A percentile compares a stretch with the other conserved stretches of the same genome.
phyloP scores from a whole-genome alignment of 2,797 vertebrate genomes.

The Enteromius treurensis region DNA sequence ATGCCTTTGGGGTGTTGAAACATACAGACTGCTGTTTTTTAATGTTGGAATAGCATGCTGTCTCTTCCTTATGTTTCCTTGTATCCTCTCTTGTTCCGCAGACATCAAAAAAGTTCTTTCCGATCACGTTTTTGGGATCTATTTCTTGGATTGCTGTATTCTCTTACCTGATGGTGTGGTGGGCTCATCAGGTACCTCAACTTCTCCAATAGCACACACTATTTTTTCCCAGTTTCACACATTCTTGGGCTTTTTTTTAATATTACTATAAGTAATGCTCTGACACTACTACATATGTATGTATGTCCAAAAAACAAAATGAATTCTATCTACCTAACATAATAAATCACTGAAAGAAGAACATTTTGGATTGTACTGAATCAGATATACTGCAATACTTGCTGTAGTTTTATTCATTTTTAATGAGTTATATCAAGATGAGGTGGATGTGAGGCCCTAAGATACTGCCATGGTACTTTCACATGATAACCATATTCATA shows the following conservation, averaged over 20 bases:
- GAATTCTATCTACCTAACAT: neutral
- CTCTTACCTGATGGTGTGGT: constrained; percentile 99
- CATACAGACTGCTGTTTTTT: neutral
- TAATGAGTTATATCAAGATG: neutral
- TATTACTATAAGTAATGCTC: neutral
- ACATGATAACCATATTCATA: neutral
- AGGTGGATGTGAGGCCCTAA: neutral
- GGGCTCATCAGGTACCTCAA: constrained; percentile 88
- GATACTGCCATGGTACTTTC: neutral
- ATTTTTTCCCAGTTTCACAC: neutral
- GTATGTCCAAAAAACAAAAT: neutral
- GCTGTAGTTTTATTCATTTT: neutral
- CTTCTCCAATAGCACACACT: neutral
- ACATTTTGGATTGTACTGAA: neutral
- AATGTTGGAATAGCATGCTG: neutral
- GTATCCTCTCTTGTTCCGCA: constrained; percentile 64
- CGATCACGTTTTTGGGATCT: constrained; percentile 90
- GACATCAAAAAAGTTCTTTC: constrained; percentile 86
- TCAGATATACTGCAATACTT: neutral
- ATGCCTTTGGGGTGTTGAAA: neutral
- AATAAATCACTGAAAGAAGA: too few relatives aligned
- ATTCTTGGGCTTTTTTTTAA: neutral
- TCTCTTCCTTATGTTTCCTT: neutral
- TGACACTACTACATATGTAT: neutral
- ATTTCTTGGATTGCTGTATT: constrained; percentile 94